Conservation (phyloP, 92 coral and sea anemone genomes). For the Epizoanthus fatuus region DNA sequence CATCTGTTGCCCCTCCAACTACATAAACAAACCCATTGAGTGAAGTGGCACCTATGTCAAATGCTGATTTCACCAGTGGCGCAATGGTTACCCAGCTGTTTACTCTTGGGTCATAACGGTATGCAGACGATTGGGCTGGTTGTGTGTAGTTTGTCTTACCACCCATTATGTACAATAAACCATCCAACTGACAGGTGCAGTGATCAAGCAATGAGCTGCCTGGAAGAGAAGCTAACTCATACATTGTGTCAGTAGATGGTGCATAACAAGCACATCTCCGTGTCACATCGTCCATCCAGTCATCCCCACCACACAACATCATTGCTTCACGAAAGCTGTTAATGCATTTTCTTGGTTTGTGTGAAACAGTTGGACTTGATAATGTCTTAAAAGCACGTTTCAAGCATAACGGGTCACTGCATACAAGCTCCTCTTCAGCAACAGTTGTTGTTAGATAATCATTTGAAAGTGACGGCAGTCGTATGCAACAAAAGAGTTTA, state of each 20-base stretch:
- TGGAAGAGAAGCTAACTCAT: neutral
- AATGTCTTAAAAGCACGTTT: neutral
- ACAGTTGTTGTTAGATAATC: neutral
- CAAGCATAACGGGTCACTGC: neutral
- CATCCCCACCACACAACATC: neutral
- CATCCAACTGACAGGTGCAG: neutral
- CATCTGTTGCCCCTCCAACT: neutral
- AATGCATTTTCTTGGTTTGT: conserved; percentile 3
- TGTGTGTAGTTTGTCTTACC: neutral
- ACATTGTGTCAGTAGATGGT: neutral
- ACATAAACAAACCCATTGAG: conserved; percentile 8
- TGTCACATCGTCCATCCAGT: neutral
- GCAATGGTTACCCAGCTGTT: conserved; percentile 5
- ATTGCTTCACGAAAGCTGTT: neutral
- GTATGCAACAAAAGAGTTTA: neutral
- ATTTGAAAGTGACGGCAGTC: neutral
- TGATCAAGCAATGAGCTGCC: neutral
- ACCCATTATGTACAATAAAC: neutral
- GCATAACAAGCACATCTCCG: neutral
- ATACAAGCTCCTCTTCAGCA: conserved; percentile 2
- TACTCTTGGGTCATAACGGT: conserved; percentile 3
- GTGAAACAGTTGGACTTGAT: neutral
- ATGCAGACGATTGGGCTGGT: neutral
- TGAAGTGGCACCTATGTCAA: neutral
- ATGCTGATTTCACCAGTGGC: neutral